A percentile compares a stretch with the other conserved stretches of the same genome.
Conservation (phyloP, 2,888 invertebrate genomes). For the Patella caerulea region DNA sequence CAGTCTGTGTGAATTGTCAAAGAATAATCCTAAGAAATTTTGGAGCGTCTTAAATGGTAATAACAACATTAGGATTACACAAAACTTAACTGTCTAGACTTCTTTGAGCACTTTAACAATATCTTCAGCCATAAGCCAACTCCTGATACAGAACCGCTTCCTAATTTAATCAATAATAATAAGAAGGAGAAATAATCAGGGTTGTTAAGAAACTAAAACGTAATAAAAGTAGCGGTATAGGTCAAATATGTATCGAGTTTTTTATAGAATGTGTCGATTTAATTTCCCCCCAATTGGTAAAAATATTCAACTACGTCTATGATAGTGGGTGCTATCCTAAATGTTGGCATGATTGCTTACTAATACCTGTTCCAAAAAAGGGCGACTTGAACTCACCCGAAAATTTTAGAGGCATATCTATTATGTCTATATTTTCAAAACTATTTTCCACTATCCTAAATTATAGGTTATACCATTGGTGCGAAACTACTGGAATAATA, state of each 20-base stretch:
- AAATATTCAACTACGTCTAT: background rate
- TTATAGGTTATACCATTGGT: background rate
- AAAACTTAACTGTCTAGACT: background rate
- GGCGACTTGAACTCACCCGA: background rate
- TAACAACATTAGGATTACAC: background rate
- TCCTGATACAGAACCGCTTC: background rate
- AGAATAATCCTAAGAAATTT: constrained; percentile 5
- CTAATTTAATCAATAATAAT: background rate
- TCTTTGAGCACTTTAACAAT: background rate
- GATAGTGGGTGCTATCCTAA: background rate
- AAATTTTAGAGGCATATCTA: constrained; percentile 1
- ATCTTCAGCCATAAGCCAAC: background rate
- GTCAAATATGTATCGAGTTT: background rate
- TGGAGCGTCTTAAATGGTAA: background rate
- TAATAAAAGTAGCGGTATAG: background rate
- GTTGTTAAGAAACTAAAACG: background rate
- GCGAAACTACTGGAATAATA: background rate
- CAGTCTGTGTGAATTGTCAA: background rate
- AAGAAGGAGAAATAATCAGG: background rate
- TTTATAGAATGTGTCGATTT: background rate
- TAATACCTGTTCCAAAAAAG: constrained; percentile 1
- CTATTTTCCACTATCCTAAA: background rate
- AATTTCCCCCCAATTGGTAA: background rate
- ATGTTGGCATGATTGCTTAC: background rate
- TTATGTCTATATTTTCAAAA: constrained; percentile 5